These are phyloP conservation scores for Amblyjoppa proteus DNA, from an alignment of 2,888 invertebrate species.

Conservation along the genomic window DNA sequence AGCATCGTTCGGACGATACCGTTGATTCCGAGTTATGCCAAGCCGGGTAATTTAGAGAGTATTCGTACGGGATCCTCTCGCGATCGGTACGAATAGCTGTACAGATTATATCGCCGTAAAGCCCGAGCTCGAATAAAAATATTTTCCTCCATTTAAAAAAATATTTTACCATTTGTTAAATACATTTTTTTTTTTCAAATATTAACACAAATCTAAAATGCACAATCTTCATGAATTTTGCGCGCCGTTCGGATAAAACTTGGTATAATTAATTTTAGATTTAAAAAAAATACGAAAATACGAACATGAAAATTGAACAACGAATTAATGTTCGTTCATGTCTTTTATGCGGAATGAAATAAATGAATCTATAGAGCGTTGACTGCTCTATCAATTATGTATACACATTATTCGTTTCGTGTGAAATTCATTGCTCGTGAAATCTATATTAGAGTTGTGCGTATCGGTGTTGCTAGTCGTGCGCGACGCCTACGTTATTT, in stretches of 20 bases:
- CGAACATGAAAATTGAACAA: background rate
- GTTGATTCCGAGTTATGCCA: slow-evolving; percentile 19
- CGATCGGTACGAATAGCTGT: background rate
- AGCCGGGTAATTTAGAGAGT: slow-evolving; percentile 39
- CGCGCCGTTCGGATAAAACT: no score
- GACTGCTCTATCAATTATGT: background rate
- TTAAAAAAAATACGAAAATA: background rate
- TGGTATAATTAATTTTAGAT: background rate
- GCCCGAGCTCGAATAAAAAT: background rate
- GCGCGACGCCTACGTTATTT: slow-evolving; percentile 8
- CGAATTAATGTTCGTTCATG: background rate
- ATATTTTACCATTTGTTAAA: background rate
- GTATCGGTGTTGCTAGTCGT: background rate
- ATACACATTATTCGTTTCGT: background rate
- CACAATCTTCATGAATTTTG: no score
- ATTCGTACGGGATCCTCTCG: background rate
- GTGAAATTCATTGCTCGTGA: background rate
- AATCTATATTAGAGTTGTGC: slow-evolving; percentile 24
- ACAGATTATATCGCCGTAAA: background rate
- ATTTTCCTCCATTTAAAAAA: background rate
- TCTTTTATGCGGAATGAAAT: background rate
- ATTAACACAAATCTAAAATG: background rate
- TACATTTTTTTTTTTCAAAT: background rate
- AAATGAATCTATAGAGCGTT: background rate
- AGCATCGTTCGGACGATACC: slow-evolving; percentile 3